Conservation (phyloP, 2,888 invertebrate genomes). For the Apamea crenata region DNA sequence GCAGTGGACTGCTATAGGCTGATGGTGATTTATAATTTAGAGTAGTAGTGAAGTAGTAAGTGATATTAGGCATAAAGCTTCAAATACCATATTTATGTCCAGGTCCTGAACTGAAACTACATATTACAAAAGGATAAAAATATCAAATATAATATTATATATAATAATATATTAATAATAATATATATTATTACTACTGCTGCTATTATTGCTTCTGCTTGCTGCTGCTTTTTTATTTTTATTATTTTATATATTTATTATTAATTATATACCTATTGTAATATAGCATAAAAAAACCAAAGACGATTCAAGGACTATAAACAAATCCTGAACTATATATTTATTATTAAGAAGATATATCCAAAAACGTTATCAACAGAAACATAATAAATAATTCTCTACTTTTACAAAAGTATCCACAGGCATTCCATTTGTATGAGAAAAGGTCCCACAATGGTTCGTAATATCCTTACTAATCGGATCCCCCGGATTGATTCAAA, state of each 20-base stretch:
- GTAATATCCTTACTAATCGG: constrained; percentile 66
- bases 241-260: too few species aligned
- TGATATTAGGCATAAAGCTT: background rate
- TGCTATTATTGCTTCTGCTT: too few species aligned
- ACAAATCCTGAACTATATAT: background rate
- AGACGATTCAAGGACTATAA: background rate
- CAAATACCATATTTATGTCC: background rate
- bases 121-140: background rate
- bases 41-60: too few species aligned
- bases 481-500: constrained; percentile 71
- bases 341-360: background rate
- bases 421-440: constrained; percentile 52
- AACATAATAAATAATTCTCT: constrained; percentile 6
- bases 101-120: background rate
- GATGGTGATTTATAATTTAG: too few species aligned
- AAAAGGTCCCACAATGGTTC: constrained; percentile 60
- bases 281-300: background rate
- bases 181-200: too few species aligned
- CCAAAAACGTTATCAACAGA: background rate
- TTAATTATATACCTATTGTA: too few species aligned
- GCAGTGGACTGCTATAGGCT: too few species aligned
- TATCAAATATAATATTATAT: too few species aligned
- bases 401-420: constrained; percentile 31
- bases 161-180: too few species aligned
- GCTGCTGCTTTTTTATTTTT: too few species aligned